These are phyloP conservation scores for Epinephelus cyanopodus DNA, from an alignment of 2,113 vertebrate species.

Conservation along the genomic window DNA sequence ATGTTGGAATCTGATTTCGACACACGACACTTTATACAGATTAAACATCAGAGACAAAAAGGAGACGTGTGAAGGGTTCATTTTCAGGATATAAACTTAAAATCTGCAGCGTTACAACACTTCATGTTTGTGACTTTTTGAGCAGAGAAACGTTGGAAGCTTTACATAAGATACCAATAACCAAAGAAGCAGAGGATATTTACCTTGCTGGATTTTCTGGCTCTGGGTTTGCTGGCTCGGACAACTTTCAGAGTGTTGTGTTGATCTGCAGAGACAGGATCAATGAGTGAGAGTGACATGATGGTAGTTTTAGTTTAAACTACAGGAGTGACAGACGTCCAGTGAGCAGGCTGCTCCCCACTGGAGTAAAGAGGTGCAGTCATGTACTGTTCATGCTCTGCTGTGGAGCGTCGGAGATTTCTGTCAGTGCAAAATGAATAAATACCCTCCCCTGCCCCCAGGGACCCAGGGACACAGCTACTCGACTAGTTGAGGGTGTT, in stretches of 20 bases:
- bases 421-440: slow-evolving; percentile 32
- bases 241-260: slow-evolving; percentile 87
- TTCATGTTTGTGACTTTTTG: too few species aligned
- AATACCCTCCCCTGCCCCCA: not conserved
- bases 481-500: slow-evolving; percentile 48
- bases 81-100: too few species aligned
- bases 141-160: not conserved
- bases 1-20: not conserved
- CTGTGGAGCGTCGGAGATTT: slow-evolving; percentile 20
- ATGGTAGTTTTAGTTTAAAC: not conserved
- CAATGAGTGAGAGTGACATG: slow-evolving; percentile 54
- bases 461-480: not conserved
- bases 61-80: too few species aligned
- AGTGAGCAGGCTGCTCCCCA: slow-evolving; percentile 18
- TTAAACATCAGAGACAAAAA: too few species aligned
- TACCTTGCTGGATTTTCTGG: slow-evolving; percentile 93
- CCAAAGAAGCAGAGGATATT: not conserved
- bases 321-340: not conserved
- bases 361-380: not conserved
- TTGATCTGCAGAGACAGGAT: slow-evolving; percentile 84
- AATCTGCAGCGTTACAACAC: too few species aligned
- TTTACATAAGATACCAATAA: not conserved
- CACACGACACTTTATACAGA: not conserved
- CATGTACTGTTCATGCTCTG: slow-evolving; percentile 1
- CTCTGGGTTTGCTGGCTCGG: slow-evolving; percentile 88